Evolutionary conservation across 2,113 vertebrate species (phyloP), one percentile per base, ranked within the genome.

Genomic region (Esox niger): DNA sequence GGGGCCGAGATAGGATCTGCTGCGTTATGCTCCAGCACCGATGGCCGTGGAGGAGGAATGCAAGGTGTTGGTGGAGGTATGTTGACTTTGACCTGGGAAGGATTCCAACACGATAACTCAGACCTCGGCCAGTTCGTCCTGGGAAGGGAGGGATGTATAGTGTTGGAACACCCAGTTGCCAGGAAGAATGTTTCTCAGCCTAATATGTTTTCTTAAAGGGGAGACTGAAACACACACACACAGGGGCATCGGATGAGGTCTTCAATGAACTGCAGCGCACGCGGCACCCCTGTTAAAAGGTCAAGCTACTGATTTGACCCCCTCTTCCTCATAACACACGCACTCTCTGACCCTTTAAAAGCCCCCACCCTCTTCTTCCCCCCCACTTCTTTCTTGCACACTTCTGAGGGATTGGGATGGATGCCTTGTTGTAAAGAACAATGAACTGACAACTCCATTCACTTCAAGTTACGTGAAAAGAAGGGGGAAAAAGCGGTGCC

Each of bases 251-350:
- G 71, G 69, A 85, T 82, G 76, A 81, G 81, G 84, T 73, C 71
- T 85, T 86, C 70, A 84, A n/a, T 83, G 77, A 84, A 84, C 78
- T 84, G 69, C 57, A 30, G 49, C 47, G 65, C n/a, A n/a, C n/a
- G n/a, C 38, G 68, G 68, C 31, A 49, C 75, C 75, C 66, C 21
- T 25, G 32, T 81, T 79, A 81, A 84, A 74, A 86, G 86, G 80
- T 90, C 85, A 85, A 82, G 81, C 78, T 84, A 85, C 82, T 73
- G 81, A 85, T 84, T 79, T 84, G 70, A 61, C 69, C 64, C 30
- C 10, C 21, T 27, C 68, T 5, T 33, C 47, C 56, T 31, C 13
- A 43, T 43, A 43, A 17, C 56, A 58, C 56, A 58, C 56, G 21
- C 56, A 58, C 56, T 29, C 27, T 4, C 17, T 26, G n/a, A 11